These are phyloP conservation scores for Xenus cinereus DNA, from an alignment of 2,113 vertebrate species.

Conservation along the genomic window DNA sequence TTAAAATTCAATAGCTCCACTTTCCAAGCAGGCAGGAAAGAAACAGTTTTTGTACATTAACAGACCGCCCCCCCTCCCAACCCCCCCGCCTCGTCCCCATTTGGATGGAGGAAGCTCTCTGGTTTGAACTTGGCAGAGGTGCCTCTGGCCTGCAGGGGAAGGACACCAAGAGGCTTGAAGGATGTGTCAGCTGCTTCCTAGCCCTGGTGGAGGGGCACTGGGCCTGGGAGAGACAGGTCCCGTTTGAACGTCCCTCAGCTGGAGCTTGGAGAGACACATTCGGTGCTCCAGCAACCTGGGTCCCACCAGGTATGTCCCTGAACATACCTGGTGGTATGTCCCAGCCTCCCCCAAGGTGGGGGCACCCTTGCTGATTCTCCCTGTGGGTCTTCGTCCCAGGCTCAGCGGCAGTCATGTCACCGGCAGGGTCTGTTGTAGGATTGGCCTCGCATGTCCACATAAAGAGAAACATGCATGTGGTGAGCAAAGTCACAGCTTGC, in stretches of 20 bases:
- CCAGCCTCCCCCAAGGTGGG: background rate
- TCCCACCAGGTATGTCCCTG: background rate
- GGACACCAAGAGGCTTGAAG: background rate
- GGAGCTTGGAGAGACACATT: background rate
- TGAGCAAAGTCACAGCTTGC: background rate
- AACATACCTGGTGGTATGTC: too few relatives aligned
- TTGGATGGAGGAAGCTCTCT: background rate
- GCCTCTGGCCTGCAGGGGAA: background rate
- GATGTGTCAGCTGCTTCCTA: background rate
- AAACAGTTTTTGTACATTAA: background rate
- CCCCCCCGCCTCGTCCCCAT: background rate
- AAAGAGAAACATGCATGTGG: background rate
- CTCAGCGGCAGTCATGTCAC: background rate
- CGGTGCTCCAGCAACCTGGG: background rate
- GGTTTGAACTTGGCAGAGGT: background rate
- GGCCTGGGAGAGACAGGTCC: background rate
- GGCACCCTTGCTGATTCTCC: background rate
- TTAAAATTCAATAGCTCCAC: constrained; percentile 53
- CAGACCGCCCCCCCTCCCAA: rapidly evolving
- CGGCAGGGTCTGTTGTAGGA: rapidly evolving
- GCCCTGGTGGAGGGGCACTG: background rate
- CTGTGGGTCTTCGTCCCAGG: rapidly evolving
- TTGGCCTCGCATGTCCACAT: background rate
- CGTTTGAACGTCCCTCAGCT: rapidly evolving
- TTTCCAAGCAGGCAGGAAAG: constrained; percentile 14